Conservation (phyloP, 2,888 invertebrate genomes). For the Eupithecia centaureata region DNA sequence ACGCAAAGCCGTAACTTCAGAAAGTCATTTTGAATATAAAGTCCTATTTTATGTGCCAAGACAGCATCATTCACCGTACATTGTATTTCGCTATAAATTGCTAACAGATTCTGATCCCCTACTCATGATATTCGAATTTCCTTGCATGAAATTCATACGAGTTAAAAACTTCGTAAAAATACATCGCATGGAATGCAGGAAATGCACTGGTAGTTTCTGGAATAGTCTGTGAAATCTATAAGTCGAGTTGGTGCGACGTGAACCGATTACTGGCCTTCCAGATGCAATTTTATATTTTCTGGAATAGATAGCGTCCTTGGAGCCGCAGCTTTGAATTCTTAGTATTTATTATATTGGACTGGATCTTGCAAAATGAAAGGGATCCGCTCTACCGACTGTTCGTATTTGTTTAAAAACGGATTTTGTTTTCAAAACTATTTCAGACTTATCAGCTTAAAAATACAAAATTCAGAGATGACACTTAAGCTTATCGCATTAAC, state of each 20-base stretch:
- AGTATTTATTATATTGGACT: constrained; percentile 5
- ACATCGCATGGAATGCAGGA: constrained; percentile 4
- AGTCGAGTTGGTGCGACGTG: constrained; percentile 15
- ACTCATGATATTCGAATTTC: constrained; percentile 3
- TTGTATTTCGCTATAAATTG: constrained; percentile 14
- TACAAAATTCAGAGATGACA: constrained; percentile 1
- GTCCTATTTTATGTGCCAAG: constrained; percentile 8
- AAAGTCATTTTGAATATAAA: constrained; percentile 16
- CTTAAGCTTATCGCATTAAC: background rate
- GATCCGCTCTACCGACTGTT: constrained; percentile 3
- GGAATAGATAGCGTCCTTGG: constrained; percentile 3
- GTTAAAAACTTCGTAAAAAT: constrained; percentile 15
- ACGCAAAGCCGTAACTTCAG: background rate
- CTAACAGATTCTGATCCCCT: constrained; percentile 9
- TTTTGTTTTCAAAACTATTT: constrained; percentile 7
- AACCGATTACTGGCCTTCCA: constrained; percentile 18
- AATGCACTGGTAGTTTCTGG: constrained; percentile 1
- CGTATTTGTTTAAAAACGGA: background rate
- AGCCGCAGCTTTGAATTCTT: background rate
- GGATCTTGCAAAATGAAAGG: constrained; percentile 5
- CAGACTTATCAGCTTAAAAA: background rate
- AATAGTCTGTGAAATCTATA: constrained; percentile 17
- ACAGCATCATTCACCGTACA: constrained; percentile 10
- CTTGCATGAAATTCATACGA: constrained; percentile 2
- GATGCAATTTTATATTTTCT: constrained; percentile 13